Percentiles rank a stretch among this genome's conserved stretches.
These are phyloP conservation scores for Trogon melanurus DNA, from an alignment of 2,113 vertebrate species.

Conservation along the genomic window DNA sequence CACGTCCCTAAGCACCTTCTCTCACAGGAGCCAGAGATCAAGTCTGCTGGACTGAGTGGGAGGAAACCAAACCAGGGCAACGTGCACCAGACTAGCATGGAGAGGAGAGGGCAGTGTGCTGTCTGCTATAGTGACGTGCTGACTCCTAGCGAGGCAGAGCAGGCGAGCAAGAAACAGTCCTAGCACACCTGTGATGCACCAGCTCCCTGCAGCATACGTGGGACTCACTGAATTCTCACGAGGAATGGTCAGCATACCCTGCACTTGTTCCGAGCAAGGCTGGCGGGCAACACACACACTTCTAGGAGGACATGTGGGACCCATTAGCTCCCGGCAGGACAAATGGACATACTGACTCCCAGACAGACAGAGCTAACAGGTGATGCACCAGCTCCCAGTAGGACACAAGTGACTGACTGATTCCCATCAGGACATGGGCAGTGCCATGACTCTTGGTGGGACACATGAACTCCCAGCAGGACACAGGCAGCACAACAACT, in stretches of 20 bases:
- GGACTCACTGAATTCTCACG: neutral
- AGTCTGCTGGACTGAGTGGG: neutral
- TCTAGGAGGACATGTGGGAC: neutral
- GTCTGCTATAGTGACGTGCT: neutral
- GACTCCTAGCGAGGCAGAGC: neutral
- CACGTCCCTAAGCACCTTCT: no score
- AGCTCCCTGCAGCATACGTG: neutral
- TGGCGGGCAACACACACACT: neutral
- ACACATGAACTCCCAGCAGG: neutral
- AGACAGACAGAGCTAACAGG: neutral
- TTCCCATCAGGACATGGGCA: neutral
- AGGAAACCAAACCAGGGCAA: neutral
- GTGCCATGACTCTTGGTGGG: neutral
- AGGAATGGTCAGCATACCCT: neutral
- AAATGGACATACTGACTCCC: neutral
- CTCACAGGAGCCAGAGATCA: neutral
- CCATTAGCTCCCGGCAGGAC: neutral
- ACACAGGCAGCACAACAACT: neutral
- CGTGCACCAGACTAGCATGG: neutral
- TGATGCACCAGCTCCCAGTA: neutral
- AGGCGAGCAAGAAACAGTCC: neutral
- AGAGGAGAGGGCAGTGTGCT: neutral
- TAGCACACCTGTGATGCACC: fast-evolving
- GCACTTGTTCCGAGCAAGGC: neutral
- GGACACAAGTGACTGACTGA: neutral